Evolutionary conservation across 1,140 invertebrate genomes (phyloP), one percentile per base, ranked within the genome.

Genomic region (Gonioctena quinquepunctata): DNA sequence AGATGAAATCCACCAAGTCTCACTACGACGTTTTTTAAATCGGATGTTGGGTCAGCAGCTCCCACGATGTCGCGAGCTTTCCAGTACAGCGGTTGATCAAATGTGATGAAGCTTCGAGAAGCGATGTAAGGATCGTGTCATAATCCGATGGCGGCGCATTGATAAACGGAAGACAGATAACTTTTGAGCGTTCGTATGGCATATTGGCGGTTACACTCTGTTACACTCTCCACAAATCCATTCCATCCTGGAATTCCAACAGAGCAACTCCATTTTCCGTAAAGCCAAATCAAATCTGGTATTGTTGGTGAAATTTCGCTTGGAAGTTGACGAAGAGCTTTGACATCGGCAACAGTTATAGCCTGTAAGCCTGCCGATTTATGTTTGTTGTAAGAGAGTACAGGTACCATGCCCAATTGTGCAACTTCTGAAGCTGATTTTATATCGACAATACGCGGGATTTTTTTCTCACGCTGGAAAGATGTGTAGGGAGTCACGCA

Each of bases 1-100:
- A 83, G 56, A 77, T 81, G 75, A 73, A 80, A 81, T 27, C 77
- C 76, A 33, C 76, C 75, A 2, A 81, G 70, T 22, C 76, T 71
- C 3, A 79, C 62, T 27, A 74, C 60, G 21, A 71, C 66, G n/a
- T n/a, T 72, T 22, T 11, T 28, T 22, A 77, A 48, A 7, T 66
- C 48, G n/a, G 69, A n/a, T 28, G 54, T 66, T 11, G 11, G 54
- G 49, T 42, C 19, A 19, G 8, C n/a, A n/a, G n/a, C n/a, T n/a
- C n/a, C n/a, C n/a, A n/a, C n/a, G n/a, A n/a, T n/a, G n/a, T n/a
- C n/a, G n/a, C n/a, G n/a, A n/a, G n/a, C n/a, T n/a, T n/a, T n/a
- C n/a, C n/a, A n/a, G n/a, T n/a, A n/a, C n/a, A n/a, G n/a, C n/a
- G n/a, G n/a, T n/a, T n/a, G n/a, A n/a, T n/a, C n/a, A n/a, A n/a